A percentile compares a stretch with the other conserved stretches of the same genome.
Conservation (phyloP, 2,888 invertebrate genomes). For the Prenolepis imparis region DNA sequence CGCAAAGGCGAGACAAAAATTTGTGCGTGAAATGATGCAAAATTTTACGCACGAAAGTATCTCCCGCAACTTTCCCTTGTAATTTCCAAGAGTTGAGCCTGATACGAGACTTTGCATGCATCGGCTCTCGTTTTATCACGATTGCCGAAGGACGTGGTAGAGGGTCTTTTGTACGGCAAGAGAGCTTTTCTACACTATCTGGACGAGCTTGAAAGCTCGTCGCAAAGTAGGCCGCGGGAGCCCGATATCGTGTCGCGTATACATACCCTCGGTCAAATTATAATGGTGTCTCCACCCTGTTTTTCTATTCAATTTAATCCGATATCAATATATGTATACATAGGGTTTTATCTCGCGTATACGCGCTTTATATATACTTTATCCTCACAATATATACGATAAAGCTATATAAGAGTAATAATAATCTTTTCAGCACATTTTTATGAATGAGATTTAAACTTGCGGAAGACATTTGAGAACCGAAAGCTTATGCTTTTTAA, state of each 20-base stretch:
- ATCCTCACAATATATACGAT: not conserved
- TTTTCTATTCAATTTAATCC: not conserved
- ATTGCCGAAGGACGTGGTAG: not conserved
- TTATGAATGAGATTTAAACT: not conserved
- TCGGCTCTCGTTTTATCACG: not conserved
- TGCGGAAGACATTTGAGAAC: not conserved
- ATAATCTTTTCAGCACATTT: not conserved
- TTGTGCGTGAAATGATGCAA: not conserved
- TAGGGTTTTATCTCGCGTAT: not conserved
- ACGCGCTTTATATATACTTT: not conserved
- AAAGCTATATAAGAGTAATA: not conserved
- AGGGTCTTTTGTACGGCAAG: not conserved
- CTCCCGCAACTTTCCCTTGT: not conserved
- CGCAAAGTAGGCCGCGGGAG: conserved; percentile 11
- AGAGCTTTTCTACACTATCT: not conserved
- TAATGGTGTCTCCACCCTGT: not conserved
- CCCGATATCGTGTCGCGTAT: not conserved
- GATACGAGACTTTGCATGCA: not conserved
- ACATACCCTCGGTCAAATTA: not conserved
- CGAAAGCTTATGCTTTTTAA: not conserved
- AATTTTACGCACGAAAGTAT: not conserved
- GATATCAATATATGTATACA: not conserved
- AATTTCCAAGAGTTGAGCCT: conserved; percentile 3
- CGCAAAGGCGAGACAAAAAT: not conserved
- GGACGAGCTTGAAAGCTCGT: not conserved